These are phyloP conservation scores for Palaemon carinicauda DNA, from an alignment of 1,140 invertebrate genomes.

Conservation along the genomic window DNA sequence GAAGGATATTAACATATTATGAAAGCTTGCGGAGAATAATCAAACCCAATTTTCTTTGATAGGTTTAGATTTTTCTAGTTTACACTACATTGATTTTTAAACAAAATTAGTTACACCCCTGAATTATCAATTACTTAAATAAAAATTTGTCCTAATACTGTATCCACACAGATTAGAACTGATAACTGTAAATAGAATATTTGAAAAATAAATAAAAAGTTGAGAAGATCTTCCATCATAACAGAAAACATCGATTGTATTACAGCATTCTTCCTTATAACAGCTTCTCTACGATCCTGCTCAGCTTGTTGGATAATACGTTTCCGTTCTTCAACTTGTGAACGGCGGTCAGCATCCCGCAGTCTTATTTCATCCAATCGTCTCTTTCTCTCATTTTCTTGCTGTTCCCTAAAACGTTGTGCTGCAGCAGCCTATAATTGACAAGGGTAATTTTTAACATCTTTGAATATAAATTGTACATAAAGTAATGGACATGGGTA, in stretches of 20 bases:
- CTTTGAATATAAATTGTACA: no score
- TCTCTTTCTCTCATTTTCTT: constrained; percentile 81
- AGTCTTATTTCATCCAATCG: constrained; percentile 81
- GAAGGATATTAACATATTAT: background rate
- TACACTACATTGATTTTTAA: no score
- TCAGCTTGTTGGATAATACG: constrained; percentile 86
- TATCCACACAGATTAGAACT: no score
- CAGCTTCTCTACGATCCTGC: constrained; percentile 81
- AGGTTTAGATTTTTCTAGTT: no score
- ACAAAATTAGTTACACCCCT: no score
- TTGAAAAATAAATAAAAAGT: no score
- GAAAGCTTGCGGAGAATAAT: background rate
- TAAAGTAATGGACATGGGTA: background rate
- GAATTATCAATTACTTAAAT: no score
- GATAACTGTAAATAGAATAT: no score
- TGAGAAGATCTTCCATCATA: no score
- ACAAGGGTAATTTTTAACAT: background rate
- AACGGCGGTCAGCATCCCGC: constrained; percentile 78
- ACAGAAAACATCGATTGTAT: background rate
- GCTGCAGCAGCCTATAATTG: constrained; percentile 78
- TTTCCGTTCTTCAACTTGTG: constrained; percentile 86
- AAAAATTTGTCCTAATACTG: no score
- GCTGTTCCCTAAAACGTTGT: constrained; percentile 85
- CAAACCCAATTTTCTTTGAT: no score
- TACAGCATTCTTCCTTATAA: constrained; percentile 79